Conservation (phyloP, 2,113 vertebrate species). For the Chaetura pelagica region DNA sequence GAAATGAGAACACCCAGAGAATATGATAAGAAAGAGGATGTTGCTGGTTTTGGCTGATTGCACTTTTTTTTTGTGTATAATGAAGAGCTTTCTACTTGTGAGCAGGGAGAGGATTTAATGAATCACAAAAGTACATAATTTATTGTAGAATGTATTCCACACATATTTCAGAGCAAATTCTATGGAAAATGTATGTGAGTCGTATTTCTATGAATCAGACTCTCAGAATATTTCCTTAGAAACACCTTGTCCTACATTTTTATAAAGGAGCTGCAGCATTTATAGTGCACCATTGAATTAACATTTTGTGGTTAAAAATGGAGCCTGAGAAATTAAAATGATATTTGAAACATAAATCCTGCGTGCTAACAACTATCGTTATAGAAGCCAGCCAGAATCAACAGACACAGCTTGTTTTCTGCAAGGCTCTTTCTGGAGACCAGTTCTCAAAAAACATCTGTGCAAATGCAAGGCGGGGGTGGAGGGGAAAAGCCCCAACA, state of each 20-base stretch:
- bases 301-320: constrained; percentile 79
- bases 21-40: background rate
- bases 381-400: constrained; percentile 79
- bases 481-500: background rate
- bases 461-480: constrained; percentile 41
- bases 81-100: constrained; percentile 40
- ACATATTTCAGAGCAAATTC: constrained; percentile 71
- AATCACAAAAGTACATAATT: constrained; percentile 71
- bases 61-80: constrained; percentile 11
- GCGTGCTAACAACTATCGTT: constrained; percentile 78
- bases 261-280: constrained; percentile 63
- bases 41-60: constrained; percentile 28
- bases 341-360: constrained; percentile 86
- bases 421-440: constrained; percentile 75
- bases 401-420: constrained; percentile 82
- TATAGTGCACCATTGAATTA: constrained; percentile 74
- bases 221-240: constrained; percentile 74
- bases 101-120: constrained; percentile 51
- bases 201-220: constrained; percentile 68
- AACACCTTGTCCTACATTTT: constrained; percentile 71
- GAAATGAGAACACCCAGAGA: background rate
- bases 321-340: constrained; percentile 81
- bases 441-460: constrained; percentile 78
- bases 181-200: constrained; percentile 69
- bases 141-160: constrained; percentile 62